Conservation (phyloP, 1,140 invertebrate species). For the Colletes latitarsis region DNA sequence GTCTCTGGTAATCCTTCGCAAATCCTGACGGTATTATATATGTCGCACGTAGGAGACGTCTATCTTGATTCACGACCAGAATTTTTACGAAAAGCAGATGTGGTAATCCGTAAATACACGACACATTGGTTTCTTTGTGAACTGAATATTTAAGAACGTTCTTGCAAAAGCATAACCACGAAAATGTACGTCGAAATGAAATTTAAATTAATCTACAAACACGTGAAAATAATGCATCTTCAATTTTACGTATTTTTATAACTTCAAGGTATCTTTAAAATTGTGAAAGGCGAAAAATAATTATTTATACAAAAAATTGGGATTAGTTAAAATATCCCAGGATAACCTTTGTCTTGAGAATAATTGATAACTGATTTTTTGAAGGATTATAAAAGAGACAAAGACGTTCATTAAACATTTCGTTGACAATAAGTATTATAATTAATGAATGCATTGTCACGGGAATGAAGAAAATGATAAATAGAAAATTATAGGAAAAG, state of each 20-base stretch:
- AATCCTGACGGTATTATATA: conserved; percentile 45
- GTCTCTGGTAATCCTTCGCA: conserved; percentile 49
- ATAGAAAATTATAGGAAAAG: neutral
- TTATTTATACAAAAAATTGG: too few species aligned
- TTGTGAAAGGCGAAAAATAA: too few species aligned
- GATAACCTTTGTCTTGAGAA: too few species aligned
- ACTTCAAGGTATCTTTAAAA: too few species aligned
- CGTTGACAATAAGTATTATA: too few species aligned
- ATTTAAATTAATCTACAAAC: neutral
- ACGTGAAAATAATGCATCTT: too few species aligned
- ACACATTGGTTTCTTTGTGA: neutral
- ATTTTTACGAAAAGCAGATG: conserved; percentile 51
- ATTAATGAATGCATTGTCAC: too few species aligned
- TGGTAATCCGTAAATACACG: conserved; percentile 41
- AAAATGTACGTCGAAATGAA: neutral
- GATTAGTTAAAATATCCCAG: too few species aligned
- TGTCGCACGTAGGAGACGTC: conserved; percentile 39
- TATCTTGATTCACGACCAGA: conserved; percentile 36
- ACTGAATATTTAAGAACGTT: conserved; percentile 18
- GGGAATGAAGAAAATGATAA: neutral
- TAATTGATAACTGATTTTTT: too few species aligned
- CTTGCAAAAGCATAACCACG: conserved; percentile 12
- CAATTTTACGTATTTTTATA: too few species aligned
- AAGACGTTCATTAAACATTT: too few species aligned
- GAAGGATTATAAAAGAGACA: too few species aligned